A percentile compares a stretch with the other conserved stretches of the same genome.
Evolutionary conservation across 2,888 invertebrate species (phyloP).

Genomic region (Minunthozetes semirufus): DNA sequence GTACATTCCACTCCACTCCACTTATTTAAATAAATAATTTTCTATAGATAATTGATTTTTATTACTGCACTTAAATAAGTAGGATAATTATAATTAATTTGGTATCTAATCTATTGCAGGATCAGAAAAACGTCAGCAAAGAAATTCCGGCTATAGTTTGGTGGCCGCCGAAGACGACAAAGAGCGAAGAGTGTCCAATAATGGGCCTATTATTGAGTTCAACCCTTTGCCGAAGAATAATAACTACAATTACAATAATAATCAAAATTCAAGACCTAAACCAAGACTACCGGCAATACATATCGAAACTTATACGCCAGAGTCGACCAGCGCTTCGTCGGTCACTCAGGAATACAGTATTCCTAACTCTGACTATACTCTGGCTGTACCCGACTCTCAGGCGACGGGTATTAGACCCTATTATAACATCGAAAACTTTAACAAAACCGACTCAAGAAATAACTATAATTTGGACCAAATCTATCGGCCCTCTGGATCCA

Average conservation of each 20-base stretch:
- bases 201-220: background rate
- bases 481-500: background rate
- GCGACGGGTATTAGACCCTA: background rate
- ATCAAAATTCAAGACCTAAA: background rate
- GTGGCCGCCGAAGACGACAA: background rate
- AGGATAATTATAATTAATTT: too few species aligned
- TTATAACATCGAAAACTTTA: constrained; percentile 21
- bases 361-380: background rate
- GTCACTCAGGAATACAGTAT: background rate
- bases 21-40: too few species aligned
- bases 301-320: constrained; percentile 6
- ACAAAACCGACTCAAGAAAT: constrained; percentile 12
- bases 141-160: constrained; percentile 1
- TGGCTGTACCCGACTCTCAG: background rate
- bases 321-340: background rate
- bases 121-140: background rate
- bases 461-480: constrained; percentile 25
- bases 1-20: too few species aligned
- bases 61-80: too few species aligned
- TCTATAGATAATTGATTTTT: too few species aligned
- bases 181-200: background rate
- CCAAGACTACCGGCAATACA: background rate
- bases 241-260: background rate
- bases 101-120: background rate
- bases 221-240: background rate